Evolutionary conservation across 2,888 invertebrate genomes (phyloP).

Genomic region (Archaeoteleia sp.): DNA sequence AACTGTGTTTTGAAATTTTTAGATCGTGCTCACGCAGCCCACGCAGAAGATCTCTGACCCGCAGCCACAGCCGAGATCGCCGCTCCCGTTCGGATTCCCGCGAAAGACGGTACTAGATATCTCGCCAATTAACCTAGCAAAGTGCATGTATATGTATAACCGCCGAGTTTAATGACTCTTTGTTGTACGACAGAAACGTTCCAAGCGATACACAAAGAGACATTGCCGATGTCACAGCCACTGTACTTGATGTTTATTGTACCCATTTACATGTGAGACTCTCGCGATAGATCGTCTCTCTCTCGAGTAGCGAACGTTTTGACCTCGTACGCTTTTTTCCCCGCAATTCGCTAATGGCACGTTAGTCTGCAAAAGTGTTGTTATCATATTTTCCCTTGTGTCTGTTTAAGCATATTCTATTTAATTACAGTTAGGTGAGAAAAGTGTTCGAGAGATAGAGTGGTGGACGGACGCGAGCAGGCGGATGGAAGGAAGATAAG

Average conservation of each 20-base stretch:
- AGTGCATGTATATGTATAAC: conserved; percentile 3
- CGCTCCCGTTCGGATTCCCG: conserved; percentile 73
- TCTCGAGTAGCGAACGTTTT: too few relatives aligned
- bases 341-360: not conserved
- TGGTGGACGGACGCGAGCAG: conserved; percentile 26
- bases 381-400: not conserved
- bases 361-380: not conserved
- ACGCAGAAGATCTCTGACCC: conserved; percentile 70
- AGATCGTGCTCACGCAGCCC: conserved; percentile 73
- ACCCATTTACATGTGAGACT: too few relatives aligned
- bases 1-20: conserved; percentile 60
- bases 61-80: conserved; percentile 73
- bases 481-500: conserved; percentile 24
- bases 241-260: too few relatives aligned
- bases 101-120: conserved; percentile 70
- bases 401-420: conserved; percentile 48
- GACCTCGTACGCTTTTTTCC: too few relatives aligned
- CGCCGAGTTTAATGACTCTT: too few relatives aligned
- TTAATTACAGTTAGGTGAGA: conserved; percentile 66
- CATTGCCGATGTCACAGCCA: too few relatives aligned
- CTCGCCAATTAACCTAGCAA: not conserved
- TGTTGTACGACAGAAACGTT: too few relatives aligned
- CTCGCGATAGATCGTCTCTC: too few relatives aligned
- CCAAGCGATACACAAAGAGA: too few relatives aligned
- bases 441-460: conserved; percentile 56